Evolutionary conservation across 2,113 vertebrate species (phyloP).

Genomic region (Engystomops pustulosus): DNA sequence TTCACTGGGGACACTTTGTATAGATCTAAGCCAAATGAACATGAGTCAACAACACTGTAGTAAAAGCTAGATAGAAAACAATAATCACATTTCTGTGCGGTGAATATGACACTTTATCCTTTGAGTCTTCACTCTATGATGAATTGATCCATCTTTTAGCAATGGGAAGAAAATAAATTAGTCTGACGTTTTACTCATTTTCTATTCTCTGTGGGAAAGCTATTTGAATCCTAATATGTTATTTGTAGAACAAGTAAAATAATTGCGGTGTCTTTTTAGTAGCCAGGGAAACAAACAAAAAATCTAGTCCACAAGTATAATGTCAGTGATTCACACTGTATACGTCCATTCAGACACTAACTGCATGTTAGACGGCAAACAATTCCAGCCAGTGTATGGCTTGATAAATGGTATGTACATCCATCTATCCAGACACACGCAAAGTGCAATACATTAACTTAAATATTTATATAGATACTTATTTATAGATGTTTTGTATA

Average conservation of each 20-base stretch:
- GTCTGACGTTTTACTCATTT: constrained; percentile 34
- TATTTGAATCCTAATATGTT: constrained; percentile 32
- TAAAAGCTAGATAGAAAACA: constrained; percentile 19
- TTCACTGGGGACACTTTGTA: no score
- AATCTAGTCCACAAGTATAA: neutral
- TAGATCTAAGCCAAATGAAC: neutral
- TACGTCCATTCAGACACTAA: neutral
- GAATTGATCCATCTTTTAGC: constrained; percentile 28
- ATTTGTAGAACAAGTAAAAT: constrained; percentile 36
- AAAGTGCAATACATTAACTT: neutral
- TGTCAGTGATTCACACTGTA: neutral
- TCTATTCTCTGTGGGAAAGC: constrained; percentile 42
- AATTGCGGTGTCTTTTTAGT: constrained; percentile 21
- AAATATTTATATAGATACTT: neutral
- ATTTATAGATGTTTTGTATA: no score
- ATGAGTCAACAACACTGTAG: constrained; percentile 4
- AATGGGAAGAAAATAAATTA: constrained; percentile 40
- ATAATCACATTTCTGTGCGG: constrained; percentile 9
- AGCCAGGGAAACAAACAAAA: constrained; percentile 24
- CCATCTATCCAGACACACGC: no score
- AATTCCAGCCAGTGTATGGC: no score
- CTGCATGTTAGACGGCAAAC: neutral
- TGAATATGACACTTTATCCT: constrained; percentile 14
- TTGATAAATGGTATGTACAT: no score
- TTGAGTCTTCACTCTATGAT: constrained; percentile 18